Conservation (phyloP, 2,797 vertebrate genomes). For the Schizothorax lantsangensis region DNA sequence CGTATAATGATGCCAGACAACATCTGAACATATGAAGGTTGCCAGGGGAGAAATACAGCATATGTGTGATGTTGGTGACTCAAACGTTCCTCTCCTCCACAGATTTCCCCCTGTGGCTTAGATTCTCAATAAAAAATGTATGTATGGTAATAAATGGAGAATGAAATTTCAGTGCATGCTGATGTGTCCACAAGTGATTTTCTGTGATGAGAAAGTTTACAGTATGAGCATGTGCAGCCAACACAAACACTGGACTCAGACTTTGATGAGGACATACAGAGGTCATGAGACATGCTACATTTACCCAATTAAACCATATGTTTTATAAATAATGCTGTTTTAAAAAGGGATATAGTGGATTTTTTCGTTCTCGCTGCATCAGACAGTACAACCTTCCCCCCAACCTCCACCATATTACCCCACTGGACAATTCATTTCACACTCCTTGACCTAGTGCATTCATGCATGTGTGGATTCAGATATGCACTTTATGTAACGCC, state of each 20-base stretch:
- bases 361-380: neutral
- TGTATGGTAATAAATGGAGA: neutral
- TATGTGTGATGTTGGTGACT: constrained; percentile 1
- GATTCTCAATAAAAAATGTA: constrained; percentile 9
- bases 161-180: constrained; percentile 6
- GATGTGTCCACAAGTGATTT: constrained; percentile 14
- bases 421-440: constrained; percentile 11
- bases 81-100: neutral
- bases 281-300: neutral
- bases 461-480: neutral
- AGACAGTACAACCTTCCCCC: neutral
- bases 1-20: neutral
- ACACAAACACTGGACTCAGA: constrained; percentile 8
- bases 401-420: neutral
- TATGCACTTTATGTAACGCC: neutral
- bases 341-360: neutral
- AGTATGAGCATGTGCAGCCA: constrained; percentile 19
- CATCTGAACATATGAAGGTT: constrained; percentile 26
- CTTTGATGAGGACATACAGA: neutral
- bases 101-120: neutral
- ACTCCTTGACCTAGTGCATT: neutral
- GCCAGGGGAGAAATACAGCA: neutral
- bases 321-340: neutral
- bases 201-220: neutral
- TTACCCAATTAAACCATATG: neutral